These are phyloP conservation scores for Oostethus manadensis DNA, from an alignment of 2,113 vertebrate genomes.

Conservation along the genomic window DNA sequence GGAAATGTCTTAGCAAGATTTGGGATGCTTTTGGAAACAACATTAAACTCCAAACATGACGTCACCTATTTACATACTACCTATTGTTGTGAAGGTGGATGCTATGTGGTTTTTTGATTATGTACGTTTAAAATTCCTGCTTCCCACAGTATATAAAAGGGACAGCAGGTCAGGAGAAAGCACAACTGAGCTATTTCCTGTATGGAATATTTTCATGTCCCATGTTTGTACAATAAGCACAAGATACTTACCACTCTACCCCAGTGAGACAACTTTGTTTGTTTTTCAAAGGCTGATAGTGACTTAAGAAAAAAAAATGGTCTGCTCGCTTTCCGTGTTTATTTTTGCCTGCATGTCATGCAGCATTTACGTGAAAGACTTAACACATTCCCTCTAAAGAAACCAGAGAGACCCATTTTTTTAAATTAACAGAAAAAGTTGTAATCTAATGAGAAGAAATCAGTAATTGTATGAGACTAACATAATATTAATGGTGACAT, in stretches of 20 bases:
- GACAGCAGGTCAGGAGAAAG: slow-evolving; percentile 1
- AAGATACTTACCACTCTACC: slow-evolving; percentile 15
- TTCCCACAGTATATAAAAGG: slow-evolving; percentile 3
- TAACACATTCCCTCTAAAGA: too few relatives aligned
- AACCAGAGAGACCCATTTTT: too few relatives aligned
- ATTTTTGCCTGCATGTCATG: not conserved
- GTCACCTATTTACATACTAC: too few relatives aligned
- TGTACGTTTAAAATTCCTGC: not conserved
- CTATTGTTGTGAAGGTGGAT: too few relatives aligned
- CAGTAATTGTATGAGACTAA: too few relatives aligned
- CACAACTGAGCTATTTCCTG: not conserved
- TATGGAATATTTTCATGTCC: slow-evolving; percentile 1
- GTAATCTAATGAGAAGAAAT: too few relatives aligned
- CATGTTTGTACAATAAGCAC: slow-evolving; percentile 7
- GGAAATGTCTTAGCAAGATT: too few relatives aligned
- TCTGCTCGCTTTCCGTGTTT: not conserved
- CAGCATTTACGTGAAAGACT: too few relatives aligned
- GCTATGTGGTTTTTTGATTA: not conserved
- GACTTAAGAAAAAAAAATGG: slow-evolving; percentile 18
- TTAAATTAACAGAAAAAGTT: too few relatives aligned
- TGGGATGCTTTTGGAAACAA: too few relatives aligned
- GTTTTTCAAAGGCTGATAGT: slow-evolving; percentile 11
- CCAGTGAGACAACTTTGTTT: slow-evolving; percentile 21
- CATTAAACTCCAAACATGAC: too few relatives aligned
- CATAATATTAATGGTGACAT: too few relatives aligned